Evolutionary conservation across 2,888 invertebrate genomes (phyloP).

Genomic region (Therioaphis trifolii): DNA sequence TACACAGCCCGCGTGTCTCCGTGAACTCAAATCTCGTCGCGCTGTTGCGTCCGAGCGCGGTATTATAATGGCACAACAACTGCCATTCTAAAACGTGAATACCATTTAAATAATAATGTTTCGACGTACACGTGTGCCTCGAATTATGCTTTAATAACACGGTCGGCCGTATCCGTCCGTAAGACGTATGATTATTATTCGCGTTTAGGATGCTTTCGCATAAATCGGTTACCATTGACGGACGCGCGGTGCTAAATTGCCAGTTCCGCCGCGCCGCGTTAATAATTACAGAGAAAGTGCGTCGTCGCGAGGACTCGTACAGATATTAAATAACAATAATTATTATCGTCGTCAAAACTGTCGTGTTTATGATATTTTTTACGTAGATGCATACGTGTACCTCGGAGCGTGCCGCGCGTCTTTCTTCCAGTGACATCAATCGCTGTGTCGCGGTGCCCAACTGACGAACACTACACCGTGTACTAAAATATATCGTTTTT

Average conservation of each 20-base stretch:
- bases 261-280: not conserved
- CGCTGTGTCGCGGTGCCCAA: no score
- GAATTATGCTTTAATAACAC: constrained; percentile 53
- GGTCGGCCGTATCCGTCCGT: not conserved
- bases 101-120: constrained; percentile 39
- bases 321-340: constrained; percentile 51
- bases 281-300: constrained; percentile 55
- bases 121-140: not conserved
- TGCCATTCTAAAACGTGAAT: constrained; percentile 59
- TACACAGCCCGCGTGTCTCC: not conserved
- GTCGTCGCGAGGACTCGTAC: not conserved
- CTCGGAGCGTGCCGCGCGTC: not conserved
- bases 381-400: not conserved
- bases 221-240: constrained; percentile 37
- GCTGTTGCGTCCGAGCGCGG: not conserved
- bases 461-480: no score
- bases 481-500: no score
- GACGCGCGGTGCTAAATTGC: constrained; percentile 26
- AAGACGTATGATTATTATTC: constrained; percentile 30
- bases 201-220: constrained; percentile 49
- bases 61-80: not conserved
- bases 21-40: constrained; percentile 33
- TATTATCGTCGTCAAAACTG: constrained; percentile 31
- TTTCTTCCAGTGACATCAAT: not conserved
- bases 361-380: constrained; percentile 7